Conservation (phyloP, 2,113 vertebrate species). For the Semnornis frantzii region DNA sequence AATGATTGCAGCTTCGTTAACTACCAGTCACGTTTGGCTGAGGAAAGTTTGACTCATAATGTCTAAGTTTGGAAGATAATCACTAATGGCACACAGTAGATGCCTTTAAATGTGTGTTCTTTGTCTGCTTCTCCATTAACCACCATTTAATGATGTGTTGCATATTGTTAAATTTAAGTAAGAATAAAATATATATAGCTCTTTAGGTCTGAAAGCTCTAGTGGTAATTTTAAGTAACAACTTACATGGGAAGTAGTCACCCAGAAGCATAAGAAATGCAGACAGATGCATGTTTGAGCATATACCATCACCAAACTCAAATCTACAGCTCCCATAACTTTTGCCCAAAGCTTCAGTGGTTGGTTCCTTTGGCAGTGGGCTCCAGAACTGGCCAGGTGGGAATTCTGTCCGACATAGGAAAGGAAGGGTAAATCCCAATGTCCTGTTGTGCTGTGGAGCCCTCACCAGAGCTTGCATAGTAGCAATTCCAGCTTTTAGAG, state of each 20-base stretch:
- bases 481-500: neutral
- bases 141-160: neutral
- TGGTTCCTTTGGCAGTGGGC: neutral
- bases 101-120: neutral
- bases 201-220: neutral
- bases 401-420: neutral
- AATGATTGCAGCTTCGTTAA: neutral
- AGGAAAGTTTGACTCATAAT: neutral
- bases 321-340: neutral
- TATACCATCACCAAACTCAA: neutral
- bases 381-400: neutral
- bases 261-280: neutral
- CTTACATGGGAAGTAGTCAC: neutral
- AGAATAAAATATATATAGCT: neutral
- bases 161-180: neutral
- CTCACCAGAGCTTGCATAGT: fast-evolving
- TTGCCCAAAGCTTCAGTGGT: neutral
- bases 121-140: neutral
- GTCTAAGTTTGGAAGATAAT: neutral
- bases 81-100: neutral
- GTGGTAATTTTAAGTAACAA: neutral
- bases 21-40: neutral
- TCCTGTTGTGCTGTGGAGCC: neutral
- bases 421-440: neutral
- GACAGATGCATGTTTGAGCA: fast-evolving